Conservation (phyloP, 2,797 vertebrate genomes). For the Enteromius thamalakanensis region DNA sequence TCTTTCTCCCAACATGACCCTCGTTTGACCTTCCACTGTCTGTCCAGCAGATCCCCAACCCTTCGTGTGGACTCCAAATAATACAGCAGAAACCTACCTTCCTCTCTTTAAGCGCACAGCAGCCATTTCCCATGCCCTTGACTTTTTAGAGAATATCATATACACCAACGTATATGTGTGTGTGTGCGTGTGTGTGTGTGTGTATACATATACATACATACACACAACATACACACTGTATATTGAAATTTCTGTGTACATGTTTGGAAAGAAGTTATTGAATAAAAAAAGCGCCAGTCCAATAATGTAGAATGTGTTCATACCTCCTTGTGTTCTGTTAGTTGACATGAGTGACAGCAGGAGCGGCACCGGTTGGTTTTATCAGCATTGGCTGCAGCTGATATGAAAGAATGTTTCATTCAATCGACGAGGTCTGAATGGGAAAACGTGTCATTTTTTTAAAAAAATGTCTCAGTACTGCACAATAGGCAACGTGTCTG, state of each 20-base stretch:
- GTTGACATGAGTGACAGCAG: background rate
- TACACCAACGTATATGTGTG: background rate
- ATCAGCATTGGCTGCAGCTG: background rate
- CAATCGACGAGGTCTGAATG: background rate
- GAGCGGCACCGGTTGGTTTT: background rate
- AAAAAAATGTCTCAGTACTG: slow-evolving; percentile 1
- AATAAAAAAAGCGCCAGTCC: slow-evolving; percentile 77
- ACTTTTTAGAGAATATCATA: slow-evolving; percentile 78
- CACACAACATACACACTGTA: slow-evolving; percentile 71
- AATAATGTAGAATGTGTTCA: slow-evolving; percentile 69
- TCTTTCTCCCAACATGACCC: slow-evolving; percentile 58
- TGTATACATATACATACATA: too few species aligned
- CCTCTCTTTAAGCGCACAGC: slow-evolving; percentile 78
- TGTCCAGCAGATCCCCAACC: slow-evolving; percentile 56
- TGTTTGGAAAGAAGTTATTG: slow-evolving; percentile 77
- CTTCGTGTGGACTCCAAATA: slow-evolving; percentile 64
- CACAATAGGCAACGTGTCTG: slow-evolving; percentile 25
- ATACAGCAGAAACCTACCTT: slow-evolving; percentile 68
- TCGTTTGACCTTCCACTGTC: slow-evolving; percentile 53
- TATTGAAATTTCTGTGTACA: slow-evolving; percentile 80
- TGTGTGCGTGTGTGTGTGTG: background rate
- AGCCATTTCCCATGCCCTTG: slow-evolving; percentile 74
- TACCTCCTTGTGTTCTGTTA: slow-evolving; percentile 45
- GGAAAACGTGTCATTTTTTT: background rate
- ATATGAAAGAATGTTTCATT: background rate